These are phyloP conservation scores for Drosophila meridionalis DNA, from an alignment of 2,888 invertebrate species.

Conservation along the genomic window DNA sequence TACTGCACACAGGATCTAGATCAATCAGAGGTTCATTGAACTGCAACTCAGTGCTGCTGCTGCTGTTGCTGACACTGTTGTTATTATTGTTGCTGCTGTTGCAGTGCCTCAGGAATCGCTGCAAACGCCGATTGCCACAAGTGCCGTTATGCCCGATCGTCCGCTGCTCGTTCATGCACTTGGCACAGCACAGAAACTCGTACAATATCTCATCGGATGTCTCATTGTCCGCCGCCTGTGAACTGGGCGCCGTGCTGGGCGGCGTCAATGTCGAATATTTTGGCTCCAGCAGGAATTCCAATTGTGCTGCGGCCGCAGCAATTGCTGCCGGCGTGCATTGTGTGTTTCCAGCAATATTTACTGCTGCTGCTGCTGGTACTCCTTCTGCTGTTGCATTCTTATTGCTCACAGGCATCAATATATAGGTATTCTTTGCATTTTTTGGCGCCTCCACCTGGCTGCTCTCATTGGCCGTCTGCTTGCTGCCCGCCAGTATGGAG, in stretches of 20 bases:
- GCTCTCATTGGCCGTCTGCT: constrained; percentile 17
- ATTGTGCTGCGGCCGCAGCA: constrained; percentile 58
- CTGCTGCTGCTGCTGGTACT: neutral
- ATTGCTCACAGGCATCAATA: constrained; percentile 82
- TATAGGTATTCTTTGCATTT: constrained; percentile 79
- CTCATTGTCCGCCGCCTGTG: constrained; percentile 24
- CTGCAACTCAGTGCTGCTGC: constrained; percentile 27
- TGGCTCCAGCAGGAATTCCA: constrained; percentile 78
- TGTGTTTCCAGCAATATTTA: neutral
- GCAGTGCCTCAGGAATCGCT: constrained; percentile 75
- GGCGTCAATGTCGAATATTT: constrained; percentile 80
- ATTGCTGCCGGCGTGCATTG: constrained; percentile 51
- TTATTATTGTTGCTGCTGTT: constrained; percentile 39
- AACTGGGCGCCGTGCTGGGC: constrained; percentile 38
- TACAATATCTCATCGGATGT: constrained; percentile 81
- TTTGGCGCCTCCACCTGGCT: constrained; percentile 6
- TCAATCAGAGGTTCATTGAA: constrained; percentile 40
- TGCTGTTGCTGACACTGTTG: constrained; percentile 11
- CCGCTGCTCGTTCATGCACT: constrained; percentile 84
- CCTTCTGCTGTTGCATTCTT: constrained; percentile 14
- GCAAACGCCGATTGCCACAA: constrained; percentile 59
- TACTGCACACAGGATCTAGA: constrained; percentile 82
- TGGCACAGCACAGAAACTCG: constrained; percentile 85
- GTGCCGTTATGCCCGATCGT: constrained; percentile 45
- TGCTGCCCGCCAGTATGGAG: constrained; percentile 77